Base-by-base conservation (phyloP, 30 jellyfish, hydroid and myxozoan genomes). In the Chrysaora quinquecirrha region DNA sequence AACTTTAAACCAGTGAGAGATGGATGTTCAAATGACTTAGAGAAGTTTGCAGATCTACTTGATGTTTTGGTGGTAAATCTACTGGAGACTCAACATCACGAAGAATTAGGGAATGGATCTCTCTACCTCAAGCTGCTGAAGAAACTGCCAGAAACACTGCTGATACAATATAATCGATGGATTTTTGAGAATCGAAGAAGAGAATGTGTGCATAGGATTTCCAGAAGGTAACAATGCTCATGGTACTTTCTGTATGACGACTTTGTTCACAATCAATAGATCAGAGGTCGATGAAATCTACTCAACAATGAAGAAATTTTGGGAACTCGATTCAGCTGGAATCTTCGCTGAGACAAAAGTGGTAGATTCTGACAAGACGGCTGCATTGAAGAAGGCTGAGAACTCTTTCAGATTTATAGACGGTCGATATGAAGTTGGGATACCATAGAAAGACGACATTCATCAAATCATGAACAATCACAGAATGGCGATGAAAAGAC, bases 111-210 rank as follows among this genome's bases (percentile, higher is more conserved):
- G n/a, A n/a, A n/a, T n/a, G n/a, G n/a, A n/a, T n/a, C n/a, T n/a
- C n/a, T n/a, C n/a, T n/a, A n/a, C n/a, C n/a, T n/a, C n/a, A n/a
- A n/a, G n/a, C n/a, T n/a, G n/a, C n/a, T n/a, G n/a, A n/a, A n/a
- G n/a, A n/a, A n/a, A n/a, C n/a, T n/a, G n/a, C n/a, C n/a, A n/a
- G n/a, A n/a, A n/a, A n/a, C n/a, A n/a, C n/a, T n/a, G n/a, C n/a
- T n/a, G n/a, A n/a, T n/a, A n/a, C n/a, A n/a, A n/a, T 80, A 89
- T 77, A 72, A 75, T 30, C 87, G 92, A 30, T 88, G 95, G 96
- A 52, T 89, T 32, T 89, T n/a, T n/a, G n/a, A n/a, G n/a, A n/a
- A n/a, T n/a, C n/a, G n/a, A n/a, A n/a, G n/a, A n/a, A n/a, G n/a
- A n/a, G n/a, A n/a, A n/a, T n/a, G n/a, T n/a, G n/a, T 38, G 54